Evolutionary conservation across 2,888 invertebrate species (phyloP).

Genomic region (Agrochola macilenta): DNA sequence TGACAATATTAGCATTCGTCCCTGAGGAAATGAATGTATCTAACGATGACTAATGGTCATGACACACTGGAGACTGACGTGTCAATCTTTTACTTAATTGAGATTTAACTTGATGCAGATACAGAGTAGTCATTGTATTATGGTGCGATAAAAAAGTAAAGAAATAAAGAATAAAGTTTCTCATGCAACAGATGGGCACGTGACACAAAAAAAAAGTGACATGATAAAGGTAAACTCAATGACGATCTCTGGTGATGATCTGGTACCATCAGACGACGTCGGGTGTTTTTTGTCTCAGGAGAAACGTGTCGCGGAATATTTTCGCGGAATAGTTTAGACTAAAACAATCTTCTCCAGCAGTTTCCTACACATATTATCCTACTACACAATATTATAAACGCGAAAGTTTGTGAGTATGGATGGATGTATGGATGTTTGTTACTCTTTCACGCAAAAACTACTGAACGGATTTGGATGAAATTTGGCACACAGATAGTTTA

Average conservation of each 20-base stretch:
- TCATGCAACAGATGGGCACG: not conserved
- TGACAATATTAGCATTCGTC: slow-evolving; percentile 63
- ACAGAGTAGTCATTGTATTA: not conserved
- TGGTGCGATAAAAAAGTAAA: not conserved
- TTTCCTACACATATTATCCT: no score
- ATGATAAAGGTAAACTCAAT: not conserved
- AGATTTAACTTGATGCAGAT: slow-evolving; percentile 27
- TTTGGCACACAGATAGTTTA: no score
- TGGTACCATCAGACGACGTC: not conserved
- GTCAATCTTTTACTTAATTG: slow-evolving; percentile 71
- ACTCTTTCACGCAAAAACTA: no score
- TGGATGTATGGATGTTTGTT: no score
- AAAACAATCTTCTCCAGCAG: not conserved
- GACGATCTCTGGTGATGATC: not conserved
- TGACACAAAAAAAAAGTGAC: not conserved
- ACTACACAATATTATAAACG: no score
- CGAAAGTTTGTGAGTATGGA: no score
- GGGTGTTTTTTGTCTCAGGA: not conserved
- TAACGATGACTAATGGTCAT: slow-evolving; percentile 62
- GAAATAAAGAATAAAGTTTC: not conserved
- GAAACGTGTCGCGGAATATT: not conserved
- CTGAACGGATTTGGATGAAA: no score
- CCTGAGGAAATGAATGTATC: slow-evolving; percentile 57
- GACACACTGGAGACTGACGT: slow-evolving; percentile 65
- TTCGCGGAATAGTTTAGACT: not conserved